phyloP scores from a whole-genome alignment of 2,888 invertebrate species.

The Lumbricus terrestris region DNA sequence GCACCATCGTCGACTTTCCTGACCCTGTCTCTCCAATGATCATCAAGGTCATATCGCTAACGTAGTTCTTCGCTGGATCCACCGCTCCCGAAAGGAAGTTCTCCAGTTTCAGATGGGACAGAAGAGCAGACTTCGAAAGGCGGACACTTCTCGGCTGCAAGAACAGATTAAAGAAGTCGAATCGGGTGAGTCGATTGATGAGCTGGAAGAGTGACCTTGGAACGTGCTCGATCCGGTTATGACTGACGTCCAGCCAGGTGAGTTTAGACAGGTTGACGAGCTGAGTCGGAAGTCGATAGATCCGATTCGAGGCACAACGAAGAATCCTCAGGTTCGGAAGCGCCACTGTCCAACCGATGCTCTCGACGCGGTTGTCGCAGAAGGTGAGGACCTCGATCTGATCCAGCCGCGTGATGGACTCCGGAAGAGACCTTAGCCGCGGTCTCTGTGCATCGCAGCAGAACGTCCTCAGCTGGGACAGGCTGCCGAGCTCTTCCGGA shows the following conservation, averaged over 20 bases:
- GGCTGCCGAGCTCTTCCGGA: slow-evolving; percentile 40
- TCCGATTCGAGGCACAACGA: slow-evolving; percentile 16
- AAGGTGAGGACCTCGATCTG: slow-evolving; percentile 33
- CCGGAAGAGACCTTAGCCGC: slow-evolving; percentile 37
- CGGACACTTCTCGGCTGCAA: neutral
- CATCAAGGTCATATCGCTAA: slow-evolving; percentile 22
- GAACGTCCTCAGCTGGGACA: slow-evolving; percentile 36
- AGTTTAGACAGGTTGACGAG: slow-evolving; percentile 11
- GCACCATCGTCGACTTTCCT: slow-evolving; percentile 14
- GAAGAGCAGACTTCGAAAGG: neutral
- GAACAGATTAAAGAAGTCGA: slow-evolving; percentile 21
- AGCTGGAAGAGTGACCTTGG: neutral
- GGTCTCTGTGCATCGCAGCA: slow-evolving; percentile 42
- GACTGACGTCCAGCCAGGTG: slow-evolving; percentile 21
- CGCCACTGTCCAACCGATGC: slow-evolving; percentile 17
- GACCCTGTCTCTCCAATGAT: slow-evolving; percentile 22
- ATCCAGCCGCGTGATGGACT: slow-evolving; percentile 37
- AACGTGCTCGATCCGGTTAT: slow-evolving; percentile 23
- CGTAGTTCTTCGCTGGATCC: neutral
- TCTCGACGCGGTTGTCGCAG: slow-evolving; percentile 22
- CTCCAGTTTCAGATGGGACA: slow-evolving; percentile 22
- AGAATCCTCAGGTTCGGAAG: slow-evolving; percentile 23
- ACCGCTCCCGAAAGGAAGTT: slow-evolving; percentile 4
- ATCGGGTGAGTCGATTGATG: slow-evolving; percentile 14
- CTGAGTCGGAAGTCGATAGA: slow-evolving; percentile 12